Conservation (phyloP, 1,140 invertebrate genomes). For the Hylyphantes graminicola region DNA sequence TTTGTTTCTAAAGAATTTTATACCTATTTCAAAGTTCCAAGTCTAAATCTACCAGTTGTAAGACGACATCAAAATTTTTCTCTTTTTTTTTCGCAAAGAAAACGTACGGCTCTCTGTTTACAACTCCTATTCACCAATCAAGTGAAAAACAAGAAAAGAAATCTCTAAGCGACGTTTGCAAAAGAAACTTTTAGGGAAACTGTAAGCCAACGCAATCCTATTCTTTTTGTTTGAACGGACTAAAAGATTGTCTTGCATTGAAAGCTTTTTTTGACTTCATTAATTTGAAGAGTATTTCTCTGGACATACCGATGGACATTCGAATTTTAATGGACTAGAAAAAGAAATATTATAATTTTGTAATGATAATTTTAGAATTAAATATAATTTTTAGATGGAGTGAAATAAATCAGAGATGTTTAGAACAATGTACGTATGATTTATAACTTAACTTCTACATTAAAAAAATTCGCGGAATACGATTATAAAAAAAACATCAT, state of each 20-base stretch:
- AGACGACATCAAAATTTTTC: constrained; percentile 9
- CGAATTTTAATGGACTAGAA: not conserved
- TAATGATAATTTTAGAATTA: too few relatives aligned
- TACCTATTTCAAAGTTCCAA: not conserved
- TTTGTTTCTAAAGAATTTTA: not conserved
- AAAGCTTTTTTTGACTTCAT: not conserved
- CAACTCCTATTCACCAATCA: constrained; percentile 19
- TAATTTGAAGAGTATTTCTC: not conserved
- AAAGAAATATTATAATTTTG: not conserved
- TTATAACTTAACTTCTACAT: too few relatives aligned
- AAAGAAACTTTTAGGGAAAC: not conserved
- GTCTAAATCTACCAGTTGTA: constrained; percentile 14
- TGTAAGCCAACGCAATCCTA: not conserved
- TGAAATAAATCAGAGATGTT: too few relatives aligned
- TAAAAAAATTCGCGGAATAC: too few relatives aligned
- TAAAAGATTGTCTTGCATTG: not conserved
- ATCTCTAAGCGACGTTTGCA: constrained; percentile 5
- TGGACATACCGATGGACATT: not conserved
- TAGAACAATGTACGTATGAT: too few relatives aligned
- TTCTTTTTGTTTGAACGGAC: not conserved
- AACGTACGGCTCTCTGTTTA: constrained; percentile 3
- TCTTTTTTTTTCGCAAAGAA: not conserved
- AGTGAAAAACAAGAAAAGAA: constrained; percentile 15
- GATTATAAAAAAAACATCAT: too few relatives aligned
- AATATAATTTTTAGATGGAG: too few relatives aligned